Conservation (phyloP, 2,797 vertebrate genomes). For the Holocentrus rufus region DNA sequence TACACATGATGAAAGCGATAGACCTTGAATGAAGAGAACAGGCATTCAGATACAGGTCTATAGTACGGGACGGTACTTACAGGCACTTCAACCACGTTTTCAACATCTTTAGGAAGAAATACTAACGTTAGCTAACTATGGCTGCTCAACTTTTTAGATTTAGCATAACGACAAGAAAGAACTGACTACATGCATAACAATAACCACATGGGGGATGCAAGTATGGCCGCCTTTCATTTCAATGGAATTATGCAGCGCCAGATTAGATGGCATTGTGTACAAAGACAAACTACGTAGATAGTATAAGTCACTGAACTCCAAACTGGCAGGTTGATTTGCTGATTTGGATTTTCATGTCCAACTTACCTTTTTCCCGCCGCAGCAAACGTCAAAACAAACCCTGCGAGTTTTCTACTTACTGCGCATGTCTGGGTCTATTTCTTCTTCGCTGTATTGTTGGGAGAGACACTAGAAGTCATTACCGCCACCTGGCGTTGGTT, state of each 20-base stretch:
- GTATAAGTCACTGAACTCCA: not conserved
- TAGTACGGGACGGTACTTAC: too few relatives aligned
- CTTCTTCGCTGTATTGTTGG: slow-evolving; percentile 33
- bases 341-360: not conserved
- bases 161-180: not conserved
- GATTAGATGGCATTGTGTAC: not conserved
- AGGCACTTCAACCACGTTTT: too few relatives aligned
- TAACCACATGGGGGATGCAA: too few relatives aligned
- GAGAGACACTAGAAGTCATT: too few relatives aligned
- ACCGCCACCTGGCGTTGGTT: too few relatives aligned
- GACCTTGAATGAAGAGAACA: not conserved
- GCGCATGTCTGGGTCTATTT: slow-evolving; percentile 7
- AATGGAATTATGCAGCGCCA: too few relatives aligned
- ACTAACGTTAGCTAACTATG: too few relatives aligned
- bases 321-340: not conserved
- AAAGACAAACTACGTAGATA: not conserved
- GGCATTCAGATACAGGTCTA: too few relatives aligned
- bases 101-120: too few relatives aligned
- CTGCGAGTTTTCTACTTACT: slow-evolving; percentile 41
- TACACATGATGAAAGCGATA: too few relatives aligned
- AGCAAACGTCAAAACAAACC: slow-evolving; percentile 23
- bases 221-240: too few relatives aligned
- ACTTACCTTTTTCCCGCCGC: slow-evolving; percentile 47
- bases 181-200: too few relatives aligned
- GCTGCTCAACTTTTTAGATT: not conserved